These are phyloP conservation scores for Origma solitaria DNA, from an alignment of 2,113 vertebrate species.

Conservation along the genomic window DNA sequence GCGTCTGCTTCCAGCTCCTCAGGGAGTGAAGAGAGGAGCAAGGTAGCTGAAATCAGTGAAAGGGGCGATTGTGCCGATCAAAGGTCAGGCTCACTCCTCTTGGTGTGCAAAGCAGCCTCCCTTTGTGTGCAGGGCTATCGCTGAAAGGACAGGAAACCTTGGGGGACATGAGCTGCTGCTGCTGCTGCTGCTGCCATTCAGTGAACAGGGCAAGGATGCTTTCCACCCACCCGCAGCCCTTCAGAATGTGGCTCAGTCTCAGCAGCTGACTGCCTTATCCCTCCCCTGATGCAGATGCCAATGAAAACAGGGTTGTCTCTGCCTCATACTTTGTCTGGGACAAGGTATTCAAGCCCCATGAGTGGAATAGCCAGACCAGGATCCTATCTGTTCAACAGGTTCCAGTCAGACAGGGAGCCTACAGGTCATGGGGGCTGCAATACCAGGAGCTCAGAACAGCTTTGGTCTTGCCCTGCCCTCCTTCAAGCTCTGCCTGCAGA, in stretches of 20 bases:
- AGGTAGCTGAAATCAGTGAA: neutral
- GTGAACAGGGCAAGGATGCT: neutral
- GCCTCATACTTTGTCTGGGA: neutral
- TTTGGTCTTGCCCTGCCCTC: neutral
- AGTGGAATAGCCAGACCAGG: neutral
- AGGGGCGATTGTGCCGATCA: neutral
- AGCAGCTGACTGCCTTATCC: neutral
- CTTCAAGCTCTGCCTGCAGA: neutral
- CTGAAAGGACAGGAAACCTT: neutral
- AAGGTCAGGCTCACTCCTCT: neutral
- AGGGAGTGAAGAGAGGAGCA: neutral
- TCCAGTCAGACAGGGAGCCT: neutral
- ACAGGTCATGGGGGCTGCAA: neutral
- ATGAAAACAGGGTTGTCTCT: neutral
- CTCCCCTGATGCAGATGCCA: neutral
- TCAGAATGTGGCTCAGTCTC: neutral
- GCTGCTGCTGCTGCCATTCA: neutral
- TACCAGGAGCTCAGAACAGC: neutral
- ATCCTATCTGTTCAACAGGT: neutral
- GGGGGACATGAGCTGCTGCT: neutral
- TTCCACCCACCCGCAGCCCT: neutral
- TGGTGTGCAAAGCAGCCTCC: neutral
- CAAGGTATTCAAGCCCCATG: neutral
- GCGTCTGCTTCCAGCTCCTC: neutral
- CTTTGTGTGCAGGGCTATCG: neutral